phyloP scores from a whole-genome alignment of 64 coral and sea anemone genomes.

The Actinia tenebrosa region DNA sequence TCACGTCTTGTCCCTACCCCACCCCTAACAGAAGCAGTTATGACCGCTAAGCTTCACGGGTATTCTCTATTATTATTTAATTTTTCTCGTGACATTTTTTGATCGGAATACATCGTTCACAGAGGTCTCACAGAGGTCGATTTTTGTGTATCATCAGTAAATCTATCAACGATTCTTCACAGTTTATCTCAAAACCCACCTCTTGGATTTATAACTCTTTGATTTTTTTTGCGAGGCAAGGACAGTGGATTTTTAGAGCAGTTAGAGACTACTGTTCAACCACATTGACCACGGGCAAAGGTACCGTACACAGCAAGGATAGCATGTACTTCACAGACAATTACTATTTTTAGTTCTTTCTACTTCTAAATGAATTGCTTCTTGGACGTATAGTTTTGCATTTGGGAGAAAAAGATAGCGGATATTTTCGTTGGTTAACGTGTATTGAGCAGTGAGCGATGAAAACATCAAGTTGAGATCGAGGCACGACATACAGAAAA shows the following conservation, averaged over 20 bases:
- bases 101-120: neutral
- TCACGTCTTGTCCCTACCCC: neutral
- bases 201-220: neutral
- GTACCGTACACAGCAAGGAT: neutral
- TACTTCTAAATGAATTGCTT: neutral
- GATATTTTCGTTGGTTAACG: neutral
- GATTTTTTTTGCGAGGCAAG: neutral
- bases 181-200: neutral
- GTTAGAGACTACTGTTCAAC: neutral
- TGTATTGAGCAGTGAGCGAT: neutral
- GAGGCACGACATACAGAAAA: neutral
- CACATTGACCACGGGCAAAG: neutral
- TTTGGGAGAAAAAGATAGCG: neutral
- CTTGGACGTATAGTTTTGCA: neutral
- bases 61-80: neutral
- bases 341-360: neutral
- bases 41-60: neutral
- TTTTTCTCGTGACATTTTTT: constrained; percentile 10
- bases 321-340: neutral
- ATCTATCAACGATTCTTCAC: constrained; percentile 10
- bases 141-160: neutral
- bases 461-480: neutral
- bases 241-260: neutral
- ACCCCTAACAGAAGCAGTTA: neutral
- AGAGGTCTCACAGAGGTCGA: neutral